These are phyloP conservation scores for Bruchidius siliquastri DNA, from an alignment of 2,888 invertebrate genomes.

Conservation along the genomic window DNA sequence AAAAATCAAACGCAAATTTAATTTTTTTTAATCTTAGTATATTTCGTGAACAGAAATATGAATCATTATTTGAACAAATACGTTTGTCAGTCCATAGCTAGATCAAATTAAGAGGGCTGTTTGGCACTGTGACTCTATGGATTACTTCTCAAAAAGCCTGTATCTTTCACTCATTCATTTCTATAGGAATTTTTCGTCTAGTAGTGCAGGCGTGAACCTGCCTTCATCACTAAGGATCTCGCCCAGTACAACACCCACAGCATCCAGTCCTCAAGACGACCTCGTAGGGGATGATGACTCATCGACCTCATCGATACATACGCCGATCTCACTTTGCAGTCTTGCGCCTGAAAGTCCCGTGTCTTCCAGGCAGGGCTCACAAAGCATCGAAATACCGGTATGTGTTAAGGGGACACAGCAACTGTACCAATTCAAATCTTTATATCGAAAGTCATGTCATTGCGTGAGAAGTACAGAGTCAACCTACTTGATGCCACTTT, in stretches of 20 bases:
- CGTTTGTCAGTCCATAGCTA: too few species aligned
- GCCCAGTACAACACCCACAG: slow-evolving; percentile 67
- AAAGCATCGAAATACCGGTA: neutral
- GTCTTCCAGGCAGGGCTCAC: slow-evolving; percentile 25
- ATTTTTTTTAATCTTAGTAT: too few species aligned
- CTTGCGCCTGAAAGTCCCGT: slow-evolving; percentile 61
- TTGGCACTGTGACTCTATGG: too few species aligned
- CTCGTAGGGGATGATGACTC: slow-evolving; percentile 66
- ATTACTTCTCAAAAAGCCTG: too few species aligned
- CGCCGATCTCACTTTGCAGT: slow-evolving; percentile 57
- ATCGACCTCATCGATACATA: slow-evolving; percentile 61
- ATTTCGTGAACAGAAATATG: too few species aligned
- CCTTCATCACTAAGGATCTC: slow-evolving; percentile 61
- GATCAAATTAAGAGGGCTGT: too few species aligned
- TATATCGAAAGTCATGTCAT: too few species aligned
- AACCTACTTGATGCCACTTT: too few species aligned
- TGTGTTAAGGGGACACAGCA: slow-evolving; percentile 19
- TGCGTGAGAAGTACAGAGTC: too few species aligned
- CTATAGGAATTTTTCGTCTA: slow-evolving; percentile 61
- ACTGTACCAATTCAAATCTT: too few species aligned
- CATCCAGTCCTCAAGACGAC: slow-evolving; percentile 71
- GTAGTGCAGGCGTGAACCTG: slow-evolving; percentile 55
- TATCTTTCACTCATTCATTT: neutral
- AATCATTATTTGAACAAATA: too few species aligned
- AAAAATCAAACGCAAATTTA: too few species aligned